These are phyloP conservation scores for Acrossocheilus fasciatus DNA, from an alignment of 2,797 vertebrate species.

Conservation along the genomic window DNA sequence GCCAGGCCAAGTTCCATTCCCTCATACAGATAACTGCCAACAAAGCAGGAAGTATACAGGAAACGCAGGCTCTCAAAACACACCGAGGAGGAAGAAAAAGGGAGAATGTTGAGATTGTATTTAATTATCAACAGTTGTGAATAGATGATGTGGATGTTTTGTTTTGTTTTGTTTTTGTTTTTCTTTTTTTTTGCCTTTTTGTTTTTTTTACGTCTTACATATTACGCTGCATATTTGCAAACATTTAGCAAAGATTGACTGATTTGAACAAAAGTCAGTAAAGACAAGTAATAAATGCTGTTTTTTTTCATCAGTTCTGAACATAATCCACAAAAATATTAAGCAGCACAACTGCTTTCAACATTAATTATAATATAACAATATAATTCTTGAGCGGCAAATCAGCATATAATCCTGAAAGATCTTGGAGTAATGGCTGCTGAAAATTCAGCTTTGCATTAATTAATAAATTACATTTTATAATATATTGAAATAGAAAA, in stretches of 20 bases:
- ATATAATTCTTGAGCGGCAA: not conserved
- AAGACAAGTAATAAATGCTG: not conserved
- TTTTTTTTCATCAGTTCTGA: not conserved
- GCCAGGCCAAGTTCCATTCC: conserved; percentile 53
- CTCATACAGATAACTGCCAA: conserved; percentile 68
- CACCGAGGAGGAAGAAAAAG: conserved; percentile 57
- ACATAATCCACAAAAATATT: not conserved
- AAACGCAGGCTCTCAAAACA: conserved; percentile 69
- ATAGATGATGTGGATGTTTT: not conserved
- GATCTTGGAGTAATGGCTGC: not conserved
- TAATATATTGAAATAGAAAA: not conserved
- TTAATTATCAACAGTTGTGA: conserved; percentile 5
- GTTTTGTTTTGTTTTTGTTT: not conserved
- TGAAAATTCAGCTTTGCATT: not conserved
- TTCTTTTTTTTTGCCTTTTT: not conserved
- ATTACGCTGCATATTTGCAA: not conserved
- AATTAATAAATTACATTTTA: not conserved
- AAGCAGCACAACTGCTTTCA: not conserved
- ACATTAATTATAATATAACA: not conserved
- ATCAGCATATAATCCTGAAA: not conserved
- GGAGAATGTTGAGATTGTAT: not conserved
- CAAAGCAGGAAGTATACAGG: conserved; percentile 74
- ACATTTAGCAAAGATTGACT: not conserved
- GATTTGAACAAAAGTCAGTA: not conserved
- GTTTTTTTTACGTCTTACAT: not conserved